Evolutionary conservation across 2,797 vertebrate species (phyloP).

Genomic region (Centropyge bicolor): DNA sequence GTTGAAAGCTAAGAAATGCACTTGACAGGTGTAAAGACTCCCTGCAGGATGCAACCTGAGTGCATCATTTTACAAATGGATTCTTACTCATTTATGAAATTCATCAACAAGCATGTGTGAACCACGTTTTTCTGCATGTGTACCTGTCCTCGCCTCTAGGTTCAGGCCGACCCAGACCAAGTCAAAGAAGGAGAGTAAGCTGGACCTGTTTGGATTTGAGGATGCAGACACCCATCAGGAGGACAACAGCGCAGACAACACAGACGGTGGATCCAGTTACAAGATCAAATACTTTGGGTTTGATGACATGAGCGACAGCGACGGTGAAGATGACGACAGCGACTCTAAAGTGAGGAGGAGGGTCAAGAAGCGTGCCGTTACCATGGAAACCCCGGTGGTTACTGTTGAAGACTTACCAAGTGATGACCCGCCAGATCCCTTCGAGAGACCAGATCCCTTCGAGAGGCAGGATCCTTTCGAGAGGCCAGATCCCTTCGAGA

Average conservation of each 20-base stretch:
- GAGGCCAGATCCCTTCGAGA: constrained; percentile 69
- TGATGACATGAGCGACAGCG: constrained; percentile 96
- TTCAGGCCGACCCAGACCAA: constrained; percentile 90
- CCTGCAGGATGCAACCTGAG: background rate
- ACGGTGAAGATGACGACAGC: constrained; percentile 83
- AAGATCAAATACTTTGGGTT: constrained; percentile 99
- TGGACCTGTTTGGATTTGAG: constrained; percentile 96
- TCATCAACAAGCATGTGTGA: background rate
- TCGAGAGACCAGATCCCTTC: constrained; percentile 59
- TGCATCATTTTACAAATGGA: background rate
- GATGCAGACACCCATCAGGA: constrained; percentile 87
- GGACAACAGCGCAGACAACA: constrained; percentile 79
- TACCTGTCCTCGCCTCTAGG: constrained; percentile 66
- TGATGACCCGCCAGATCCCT: constrained; percentile 75
- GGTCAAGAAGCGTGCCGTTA: constrained; percentile 82
- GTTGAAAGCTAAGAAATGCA: background rate
- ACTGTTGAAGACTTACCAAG: constrained; percentile 44
- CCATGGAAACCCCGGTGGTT: constrained; percentile 52
- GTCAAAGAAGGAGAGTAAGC: constrained; percentile 92
- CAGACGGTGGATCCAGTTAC: constrained; percentile 91
- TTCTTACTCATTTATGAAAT: background rate
- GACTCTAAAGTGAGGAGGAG: constrained; percentile 85
- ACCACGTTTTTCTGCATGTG: background rate
- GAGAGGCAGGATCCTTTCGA: constrained; percentile 56
- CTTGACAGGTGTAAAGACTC: background rate